Evolutionary conservation across 2,888 invertebrate genomes (phyloP).

Genomic region (Tiphia femorata): DNA sequence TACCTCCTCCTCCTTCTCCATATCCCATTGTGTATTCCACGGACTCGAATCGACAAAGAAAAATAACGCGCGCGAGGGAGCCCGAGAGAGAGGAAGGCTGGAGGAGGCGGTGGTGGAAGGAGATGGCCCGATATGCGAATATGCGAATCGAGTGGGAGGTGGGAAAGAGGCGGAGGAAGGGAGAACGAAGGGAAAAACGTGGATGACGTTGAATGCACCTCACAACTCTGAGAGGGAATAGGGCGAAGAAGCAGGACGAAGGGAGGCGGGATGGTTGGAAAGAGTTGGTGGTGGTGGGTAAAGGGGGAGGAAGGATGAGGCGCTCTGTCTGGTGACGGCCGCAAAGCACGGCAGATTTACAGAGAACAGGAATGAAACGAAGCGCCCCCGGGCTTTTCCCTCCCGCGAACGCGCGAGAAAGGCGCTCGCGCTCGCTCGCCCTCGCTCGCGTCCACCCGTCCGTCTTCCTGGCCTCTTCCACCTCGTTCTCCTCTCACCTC

Average conservation of each 20-base stretch:
- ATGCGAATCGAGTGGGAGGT: background rate
- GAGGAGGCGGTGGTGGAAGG: constrained; percentile 7
- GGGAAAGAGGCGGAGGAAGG: background rate
- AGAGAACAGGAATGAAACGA: constrained; percentile 65
- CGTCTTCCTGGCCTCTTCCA: too few relatives aligned
- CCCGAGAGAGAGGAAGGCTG: constrained; percentile 19
- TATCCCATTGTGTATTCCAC: constrained; percentile 8
- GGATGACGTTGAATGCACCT: constrained; percentile 1
- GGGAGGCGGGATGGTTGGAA: constrained; percentile 12
- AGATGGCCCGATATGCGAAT: background rate
- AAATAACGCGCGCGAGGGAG: constrained; percentile 5
- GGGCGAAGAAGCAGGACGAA: constrained; percentile 17
- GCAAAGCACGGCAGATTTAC: constrained; percentile 27
- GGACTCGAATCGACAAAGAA: constrained; percentile 8
- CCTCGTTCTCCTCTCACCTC: too few relatives aligned
- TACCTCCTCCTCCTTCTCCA: background rate
- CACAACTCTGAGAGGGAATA: constrained; percentile 6
- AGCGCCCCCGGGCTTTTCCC: constrained; percentile 57
- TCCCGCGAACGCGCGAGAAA: constrained; percentile 15
- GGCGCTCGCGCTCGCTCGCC: constrained; percentile 19
- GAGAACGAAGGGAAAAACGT: background rate
- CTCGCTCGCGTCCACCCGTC: constrained; percentile 22
- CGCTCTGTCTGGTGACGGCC: background rate
- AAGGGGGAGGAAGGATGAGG: constrained; percentile 7
- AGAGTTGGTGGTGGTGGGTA: constrained; percentile 16